A percentile compares a stretch with the other conserved stretches of the same genome.
Conservation (phyloP, 2,888 invertebrate species). For the Pterostichus madidus region DNA sequence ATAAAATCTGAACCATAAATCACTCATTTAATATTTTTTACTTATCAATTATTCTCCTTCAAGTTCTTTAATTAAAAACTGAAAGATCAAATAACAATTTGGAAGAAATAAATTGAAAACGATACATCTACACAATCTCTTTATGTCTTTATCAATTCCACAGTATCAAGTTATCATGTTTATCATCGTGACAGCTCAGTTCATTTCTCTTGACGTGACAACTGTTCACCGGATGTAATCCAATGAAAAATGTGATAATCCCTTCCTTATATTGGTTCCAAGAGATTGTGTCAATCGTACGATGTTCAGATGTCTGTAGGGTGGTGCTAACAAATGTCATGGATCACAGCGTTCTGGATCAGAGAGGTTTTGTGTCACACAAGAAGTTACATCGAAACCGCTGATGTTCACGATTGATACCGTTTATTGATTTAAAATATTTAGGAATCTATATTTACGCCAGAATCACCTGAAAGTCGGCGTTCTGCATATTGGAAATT, state of each 20-base stretch:
- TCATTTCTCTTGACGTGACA: constrained; percentile 39
- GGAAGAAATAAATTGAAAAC: no score
- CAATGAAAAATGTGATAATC: constrained; percentile 57
- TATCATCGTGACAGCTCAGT: constrained; percentile 21
- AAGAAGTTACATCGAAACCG: no score
- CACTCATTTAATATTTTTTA: no score
- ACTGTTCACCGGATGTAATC: constrained; percentile 43
- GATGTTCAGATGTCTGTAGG: constrained; percentile 33
- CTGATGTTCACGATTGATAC: no score
- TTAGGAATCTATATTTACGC: background rate
- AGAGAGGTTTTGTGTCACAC: no score
- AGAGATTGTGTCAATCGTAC: constrained; percentile 48
- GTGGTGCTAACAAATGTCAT: constrained; percentile 36
- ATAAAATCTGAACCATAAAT: no score
- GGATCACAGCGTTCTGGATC: background rate
- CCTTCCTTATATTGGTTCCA: constrained; percentile 37
- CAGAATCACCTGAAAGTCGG: no score
- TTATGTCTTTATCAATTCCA: constrained; percentile 10
- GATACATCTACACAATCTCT: background rate
- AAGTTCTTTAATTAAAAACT: no score
- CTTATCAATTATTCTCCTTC: no score
- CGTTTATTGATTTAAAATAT: background rate
- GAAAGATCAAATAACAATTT: no score
- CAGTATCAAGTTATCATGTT: constrained; percentile 1
- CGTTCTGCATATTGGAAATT: no score